These are phyloP conservation scores for Nylanderia fulva DNA, from an alignment of 1,140 invertebrate genomes.

Conservation along the genomic window DNA sequence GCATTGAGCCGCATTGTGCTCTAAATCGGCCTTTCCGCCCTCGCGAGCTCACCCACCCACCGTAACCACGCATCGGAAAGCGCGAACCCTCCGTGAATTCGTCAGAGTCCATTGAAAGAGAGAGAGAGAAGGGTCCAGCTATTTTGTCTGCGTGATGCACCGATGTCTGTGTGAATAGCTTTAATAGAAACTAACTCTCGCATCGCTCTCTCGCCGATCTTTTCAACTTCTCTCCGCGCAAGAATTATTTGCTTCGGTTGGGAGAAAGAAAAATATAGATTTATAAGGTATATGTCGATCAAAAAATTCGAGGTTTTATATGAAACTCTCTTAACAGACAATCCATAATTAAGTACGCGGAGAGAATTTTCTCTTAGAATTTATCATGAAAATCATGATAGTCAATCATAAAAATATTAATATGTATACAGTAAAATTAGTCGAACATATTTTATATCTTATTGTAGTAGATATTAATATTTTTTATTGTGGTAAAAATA, in stretches of 20 bases:
- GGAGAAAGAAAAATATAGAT: neutral
- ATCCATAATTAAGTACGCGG: neutral
- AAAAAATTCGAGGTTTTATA: neutral
- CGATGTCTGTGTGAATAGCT: slow-evolving; percentile 33
- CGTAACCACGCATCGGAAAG: slow-evolving; percentile 64
- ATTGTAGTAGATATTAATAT: too few relatives aligned
- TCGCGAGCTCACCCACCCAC: slow-evolving; percentile 55
- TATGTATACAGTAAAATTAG: too few relatives aligned
- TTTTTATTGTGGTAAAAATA: too few relatives aligned
- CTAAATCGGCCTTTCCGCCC: slow-evolving; percentile 78
- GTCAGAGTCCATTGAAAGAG: slow-evolving; percentile 49
- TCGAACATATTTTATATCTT: too few relatives aligned
- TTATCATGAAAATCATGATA: too few relatives aligned
- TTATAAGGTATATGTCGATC: neutral
- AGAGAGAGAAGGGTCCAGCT: slow-evolving; percentile 35
- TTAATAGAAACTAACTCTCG: slow-evolving; percentile 38
- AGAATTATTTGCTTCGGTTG: neutral
- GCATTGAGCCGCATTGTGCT: slow-evolving; percentile 82
- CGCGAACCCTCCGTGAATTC: slow-evolving; percentile 62
- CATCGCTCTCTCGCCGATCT: neutral
- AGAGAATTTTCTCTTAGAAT: too few relatives aligned
- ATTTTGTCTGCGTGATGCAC: slow-evolving; percentile 46
- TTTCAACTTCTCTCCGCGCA: neutral
- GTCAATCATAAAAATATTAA: too few relatives aligned
- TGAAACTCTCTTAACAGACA: too few relatives aligned